phyloP scores from a whole-genome alignment of 2,797 vertebrate species.

The Oophaga sylvatica region DNA sequence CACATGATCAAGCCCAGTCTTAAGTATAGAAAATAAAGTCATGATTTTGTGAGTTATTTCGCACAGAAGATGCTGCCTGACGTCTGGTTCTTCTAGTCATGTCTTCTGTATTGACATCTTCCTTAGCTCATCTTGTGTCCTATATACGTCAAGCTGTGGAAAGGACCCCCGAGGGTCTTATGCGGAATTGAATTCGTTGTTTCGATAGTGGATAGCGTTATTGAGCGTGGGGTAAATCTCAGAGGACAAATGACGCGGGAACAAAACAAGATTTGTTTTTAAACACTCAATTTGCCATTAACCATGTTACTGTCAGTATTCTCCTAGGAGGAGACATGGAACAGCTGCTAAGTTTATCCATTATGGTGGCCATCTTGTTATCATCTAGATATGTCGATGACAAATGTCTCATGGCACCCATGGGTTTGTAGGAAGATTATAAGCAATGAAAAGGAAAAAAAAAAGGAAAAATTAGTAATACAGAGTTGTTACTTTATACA shows the following conservation, averaged over 20 bases:
- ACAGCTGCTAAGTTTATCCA: conserved; percentile 21
- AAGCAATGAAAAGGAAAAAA: neutral
- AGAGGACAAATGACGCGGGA: conserved; percentile 28
- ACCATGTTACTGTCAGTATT: conserved; percentile 18
- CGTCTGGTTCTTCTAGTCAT: neutral
- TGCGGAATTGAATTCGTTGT: conserved; percentile 55
- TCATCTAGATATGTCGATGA: conserved; percentile 9
- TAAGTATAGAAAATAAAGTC: neutral
- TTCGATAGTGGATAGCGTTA: conserved; percentile 35
- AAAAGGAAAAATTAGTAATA: neutral
- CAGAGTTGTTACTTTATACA: no score
- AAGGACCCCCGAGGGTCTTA: conserved; percentile 38
- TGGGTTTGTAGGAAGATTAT: neutral
- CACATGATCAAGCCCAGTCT: neutral
- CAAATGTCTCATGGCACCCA: neutral
- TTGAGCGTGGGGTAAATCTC: conserved; percentile 41
- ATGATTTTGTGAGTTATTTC: neutral
- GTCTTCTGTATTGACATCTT: conserved; percentile 21
- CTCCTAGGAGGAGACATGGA: neutral
- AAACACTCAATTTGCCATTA: conserved; percentile 38
- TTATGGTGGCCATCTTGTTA: conserved; percentile 16
- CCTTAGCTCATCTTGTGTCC: conserved; percentile 15
- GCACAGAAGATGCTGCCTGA: neutral
- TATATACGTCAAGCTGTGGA: conserved; percentile 5
- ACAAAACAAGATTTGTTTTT: neutral